phyloP scores from a whole-genome alignment of 2,797 vertebrate species.

The Sebastes itinus region DNA sequence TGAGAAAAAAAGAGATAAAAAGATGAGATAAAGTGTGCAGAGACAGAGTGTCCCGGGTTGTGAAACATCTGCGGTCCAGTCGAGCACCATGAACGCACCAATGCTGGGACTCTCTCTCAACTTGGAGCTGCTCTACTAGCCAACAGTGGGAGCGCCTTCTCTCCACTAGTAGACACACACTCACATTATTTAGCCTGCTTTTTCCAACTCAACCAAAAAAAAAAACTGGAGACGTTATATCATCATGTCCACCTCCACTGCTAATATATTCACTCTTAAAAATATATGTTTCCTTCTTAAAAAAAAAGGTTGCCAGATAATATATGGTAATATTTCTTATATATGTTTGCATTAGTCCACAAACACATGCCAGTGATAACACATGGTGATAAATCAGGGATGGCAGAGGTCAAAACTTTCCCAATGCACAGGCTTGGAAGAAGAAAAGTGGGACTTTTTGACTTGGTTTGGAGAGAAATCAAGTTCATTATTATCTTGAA shows the following conservation, averaged over 20 bases:
- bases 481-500: neutral
- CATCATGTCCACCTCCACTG: neutral
- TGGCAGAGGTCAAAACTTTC: neutral
- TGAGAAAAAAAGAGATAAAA: conserved; percentile 30
- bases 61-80: conserved; percentile 77
- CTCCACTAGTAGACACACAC: conserved; percentile 13
- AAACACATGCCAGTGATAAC: conserved; percentile 34
- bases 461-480: neutral
- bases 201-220: neutral
- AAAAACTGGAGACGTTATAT: conserved; percentile 6
- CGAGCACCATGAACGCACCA: conserved; percentile 74
- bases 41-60: conserved; percentile 68
- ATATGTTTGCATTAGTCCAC: conserved; percentile 33
- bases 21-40: conserved; percentile 61
- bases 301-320: neutral
- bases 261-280: neutral
- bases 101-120: conserved; percentile 45
- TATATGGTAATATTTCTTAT: conserved; percentile 3
- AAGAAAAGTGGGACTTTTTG: neutral
- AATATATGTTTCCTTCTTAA: neutral
- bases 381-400: conserved; percentile 28
- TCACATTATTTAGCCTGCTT: conserved; percentile 25
- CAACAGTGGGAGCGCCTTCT: conserved; percentile 58
- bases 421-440: neutral
- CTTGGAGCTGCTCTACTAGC: conserved; percentile 35